These are phyloP conservation scores for Dicentrarchus labrax DNA, from an alignment of 2,113 vertebrate species.

Conservation along the genomic window DNA sequence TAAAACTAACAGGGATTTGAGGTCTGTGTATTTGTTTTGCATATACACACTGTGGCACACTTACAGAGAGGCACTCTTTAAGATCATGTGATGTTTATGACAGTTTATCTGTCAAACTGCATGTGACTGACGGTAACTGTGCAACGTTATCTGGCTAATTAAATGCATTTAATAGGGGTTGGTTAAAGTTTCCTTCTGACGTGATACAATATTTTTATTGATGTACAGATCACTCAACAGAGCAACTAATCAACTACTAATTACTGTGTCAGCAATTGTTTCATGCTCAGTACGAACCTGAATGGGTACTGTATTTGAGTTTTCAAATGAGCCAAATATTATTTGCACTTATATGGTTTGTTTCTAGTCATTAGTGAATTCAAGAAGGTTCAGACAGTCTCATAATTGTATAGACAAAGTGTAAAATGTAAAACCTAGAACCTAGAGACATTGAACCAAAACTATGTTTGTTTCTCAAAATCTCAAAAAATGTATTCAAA, in stretches of 20 bases:
- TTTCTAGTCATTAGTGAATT: background rate
- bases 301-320: background rate
- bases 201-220: background rate
- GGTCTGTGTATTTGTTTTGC: background rate
- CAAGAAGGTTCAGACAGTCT: background rate
- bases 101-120: conserved; percentile 9
- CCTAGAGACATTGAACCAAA: too few species aligned
- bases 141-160: background rate
- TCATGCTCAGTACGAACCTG: background rate
- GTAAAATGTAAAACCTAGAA: too few species aligned
- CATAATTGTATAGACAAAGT: background rate
- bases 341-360: too few species aligned
- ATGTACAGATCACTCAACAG: background rate
- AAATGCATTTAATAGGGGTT: background rate
- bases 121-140: background rate
- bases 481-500: background rate
- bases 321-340: background rate
- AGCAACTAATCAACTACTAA: too few species aligned
- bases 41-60: background rate
- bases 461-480: too few species aligned
- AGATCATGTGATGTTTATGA: conserved; percentile 24
- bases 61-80: background rate
- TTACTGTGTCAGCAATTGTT: background rate
- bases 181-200: background rate
- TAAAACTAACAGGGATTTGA: background rate